Evolutionary conservation across 2,797 vertebrate genomes (phyloP), one percentile per base, ranked within the genome.

Genomic region (Trachops cirrhosus): DNA sequence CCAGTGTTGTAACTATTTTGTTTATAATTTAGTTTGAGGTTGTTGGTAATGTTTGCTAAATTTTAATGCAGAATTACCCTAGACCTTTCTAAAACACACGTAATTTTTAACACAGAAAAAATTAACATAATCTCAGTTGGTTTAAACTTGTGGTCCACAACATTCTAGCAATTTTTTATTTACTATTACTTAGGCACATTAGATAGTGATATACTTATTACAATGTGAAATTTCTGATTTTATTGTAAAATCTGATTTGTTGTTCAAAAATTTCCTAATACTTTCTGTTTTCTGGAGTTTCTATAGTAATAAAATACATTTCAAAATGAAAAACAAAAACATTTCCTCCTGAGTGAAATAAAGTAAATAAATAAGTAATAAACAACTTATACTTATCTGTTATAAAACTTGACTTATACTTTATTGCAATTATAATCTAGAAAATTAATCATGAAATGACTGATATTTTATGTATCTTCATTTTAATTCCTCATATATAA

Each of bases 261-360:
- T 79, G 1, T 50, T 68, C 48, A 54, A 44, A n/a, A 70, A 62
- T 82, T 80, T 57, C 29, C 21, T 48, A 96, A 18, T 24, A 83
- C 41, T 26, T 87, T 95, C 4, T 83, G 78, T 95, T 97, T 92
- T 96, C 93, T 97, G 88, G 89, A 80, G 86, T 95, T 73, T 94
- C 21, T 16, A n/a, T 48, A 79, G 41, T 2, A 62, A 91, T 73
- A 82, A 48, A 97, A 6, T 92, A 78, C 84, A 94, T 48, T 91
- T 4, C 7, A 39, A 94, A 67, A 74, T 26, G 24, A 67, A 92
- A 0, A 78, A 91, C 0, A 78, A 79, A 48, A n/a, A 32, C 0
- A 64, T 90, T 93, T 41, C 0, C 19, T 89, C 57, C 86, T 87
- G 34, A 57, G 39, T 70, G 14, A 95, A 96, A 26, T 34, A 1